Conservation (phyloP, 2,797 vertebrate genomes). For the Clamator glandarius region DNA sequence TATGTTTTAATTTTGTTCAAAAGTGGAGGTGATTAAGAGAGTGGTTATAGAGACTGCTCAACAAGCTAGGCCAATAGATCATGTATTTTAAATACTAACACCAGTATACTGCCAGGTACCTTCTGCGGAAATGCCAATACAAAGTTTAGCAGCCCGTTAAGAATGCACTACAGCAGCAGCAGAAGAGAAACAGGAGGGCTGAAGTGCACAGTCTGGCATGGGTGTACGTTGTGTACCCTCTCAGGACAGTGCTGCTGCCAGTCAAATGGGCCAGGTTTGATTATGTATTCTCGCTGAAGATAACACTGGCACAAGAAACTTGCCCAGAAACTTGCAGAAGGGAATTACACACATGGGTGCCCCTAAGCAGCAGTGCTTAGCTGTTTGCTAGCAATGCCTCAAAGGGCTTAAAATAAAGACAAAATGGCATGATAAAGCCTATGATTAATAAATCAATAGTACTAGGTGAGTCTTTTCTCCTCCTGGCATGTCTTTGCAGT, state of each 20-base stretch:
- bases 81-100: neutral
- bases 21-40: neutral
- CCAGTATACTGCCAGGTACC: neutral
- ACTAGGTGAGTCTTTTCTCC: neutral
- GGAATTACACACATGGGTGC: neutral
- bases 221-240: neutral
- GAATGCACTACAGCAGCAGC: neutral
- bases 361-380: neutral
- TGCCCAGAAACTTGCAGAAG: neutral
- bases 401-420: neutral
- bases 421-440: neutral
- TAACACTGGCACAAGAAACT: neutral
- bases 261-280: rapidly evolving
- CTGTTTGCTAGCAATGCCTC: neutral
- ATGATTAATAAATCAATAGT: neutral
- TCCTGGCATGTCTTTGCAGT: neutral
- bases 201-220: neutral
- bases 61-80: neutral
- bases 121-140: neutral
- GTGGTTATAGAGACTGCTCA: neutral
- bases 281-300: conserved; percentile 17
- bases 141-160: neutral
- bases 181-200: neutral
- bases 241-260: neutral
- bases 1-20: neutral